phyloP scores from a whole-genome alignment of 2,113 vertebrate species.

The Rattus norvegicus region GRCr8 NC_086021.1:102622001-102622500 shows the following conservation, averaged over 20 bases:
- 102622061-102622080: too few relatives aligned
- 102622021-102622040: background rate
- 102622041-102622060: too few relatives aligned
- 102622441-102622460: background rate
- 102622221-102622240: background rate
- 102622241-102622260: too few relatives aligned
- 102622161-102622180: background rate
- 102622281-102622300: background rate
- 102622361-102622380: background rate
- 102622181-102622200: background rate
- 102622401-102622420: background rate
- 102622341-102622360: background rate
- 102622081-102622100: background rate
- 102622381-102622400: background rate
- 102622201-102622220: background rate
- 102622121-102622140: background rate
- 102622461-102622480: constrained; percentile 21
- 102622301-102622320: background rate
- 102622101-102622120: background rate
- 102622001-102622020: background rate
- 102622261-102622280: background rate
- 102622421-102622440: background rate
- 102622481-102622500: background rate
- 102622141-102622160: background rate
- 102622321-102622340: background rate